Base-by-base conservation (phyloP, 1,140 invertebrate genomes). In the Hycleus phaleratus region DNA sequence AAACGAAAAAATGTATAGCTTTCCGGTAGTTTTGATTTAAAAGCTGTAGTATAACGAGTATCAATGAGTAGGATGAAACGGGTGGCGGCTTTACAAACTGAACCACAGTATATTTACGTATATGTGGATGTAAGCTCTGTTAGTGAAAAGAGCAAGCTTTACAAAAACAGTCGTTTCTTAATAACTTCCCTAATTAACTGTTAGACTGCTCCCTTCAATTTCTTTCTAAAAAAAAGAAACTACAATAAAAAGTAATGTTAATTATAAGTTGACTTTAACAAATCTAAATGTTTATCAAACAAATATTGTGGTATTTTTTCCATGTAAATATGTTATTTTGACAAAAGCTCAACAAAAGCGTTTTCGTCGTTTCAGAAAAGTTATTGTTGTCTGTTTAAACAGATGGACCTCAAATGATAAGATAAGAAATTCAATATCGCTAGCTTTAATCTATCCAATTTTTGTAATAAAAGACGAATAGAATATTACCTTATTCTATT, bases 1-100 rank as follows among this genome's bases (percentile, higher is more conserved):
- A 18, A 18, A 18, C 18, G 32, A 32, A 32, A 32, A 32, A 5
- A 32, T 32, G 32, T 32, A 32, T 18, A 32, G 32, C 32, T 62
- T 62, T 62, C 60, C 60, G 60, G 43, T 46, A 52, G 60, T 62
- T 62, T 62, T 62, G 49, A 62, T 62, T 62, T 62, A 45, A 58
- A 62, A 58, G 46, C 50, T 43, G 42, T 46, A 51, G 49, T 46
- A 38, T 42, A 58, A 52, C 50, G 50, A 59, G 54, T 59, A 54
- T 45, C 50, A 59, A 59, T 46, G 54, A 59, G 49, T 47, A 62
- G 32, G 59, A 62, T 62, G 60, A 62, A 59, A 62, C 60, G 57
- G 57, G 32, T 47, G 56, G 51, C 39, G 32, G 47, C 58, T 62
- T 62, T 62, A 57, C 56, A 56, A 46, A 8, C 26, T 48, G 47